These are phyloP conservation scores for Lamprologus lemairii DNA, from an alignment of 2,113 vertebrate species.

Conservation along the genomic window DNA sequence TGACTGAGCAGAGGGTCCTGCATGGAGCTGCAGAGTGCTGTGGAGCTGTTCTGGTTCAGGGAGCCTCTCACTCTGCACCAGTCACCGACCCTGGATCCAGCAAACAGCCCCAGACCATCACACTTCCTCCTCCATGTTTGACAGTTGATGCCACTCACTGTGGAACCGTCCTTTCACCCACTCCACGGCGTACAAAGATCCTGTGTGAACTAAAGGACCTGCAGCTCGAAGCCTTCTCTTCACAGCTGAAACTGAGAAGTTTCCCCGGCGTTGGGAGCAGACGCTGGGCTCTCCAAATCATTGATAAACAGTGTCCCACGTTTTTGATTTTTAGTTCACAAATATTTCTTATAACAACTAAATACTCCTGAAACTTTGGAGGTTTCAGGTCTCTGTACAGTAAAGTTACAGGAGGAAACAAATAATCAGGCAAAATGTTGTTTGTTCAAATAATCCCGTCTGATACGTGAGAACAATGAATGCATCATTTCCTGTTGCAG, in stretches of 20 bases:
- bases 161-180: background rate
- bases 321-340: background rate
- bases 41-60: background rate
- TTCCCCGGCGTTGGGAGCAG: rapidly evolving
- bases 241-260: background rate
- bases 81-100: background rate
- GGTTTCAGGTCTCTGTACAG: background rate
- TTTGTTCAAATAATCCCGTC: background rate
- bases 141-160: background rate
- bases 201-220: background rate
- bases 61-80: background rate
- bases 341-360: background rate
- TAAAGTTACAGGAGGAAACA: background rate
- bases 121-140: background rate
- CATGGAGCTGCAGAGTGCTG: background rate
- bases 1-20: background rate
- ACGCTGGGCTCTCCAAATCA: background rate
- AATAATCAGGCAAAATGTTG: background rate
- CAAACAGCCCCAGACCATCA: background rate
- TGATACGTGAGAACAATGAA: background rate
- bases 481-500: background rate
- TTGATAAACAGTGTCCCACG: rapidly evolving
- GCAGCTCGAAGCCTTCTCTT: background rate
- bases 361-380: background rate
- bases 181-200: rapidly evolving